phyloP scores from a whole-genome alignment of 2,113 vertebrate genomes.

The Oxygymnocypris stewartii region DNA sequence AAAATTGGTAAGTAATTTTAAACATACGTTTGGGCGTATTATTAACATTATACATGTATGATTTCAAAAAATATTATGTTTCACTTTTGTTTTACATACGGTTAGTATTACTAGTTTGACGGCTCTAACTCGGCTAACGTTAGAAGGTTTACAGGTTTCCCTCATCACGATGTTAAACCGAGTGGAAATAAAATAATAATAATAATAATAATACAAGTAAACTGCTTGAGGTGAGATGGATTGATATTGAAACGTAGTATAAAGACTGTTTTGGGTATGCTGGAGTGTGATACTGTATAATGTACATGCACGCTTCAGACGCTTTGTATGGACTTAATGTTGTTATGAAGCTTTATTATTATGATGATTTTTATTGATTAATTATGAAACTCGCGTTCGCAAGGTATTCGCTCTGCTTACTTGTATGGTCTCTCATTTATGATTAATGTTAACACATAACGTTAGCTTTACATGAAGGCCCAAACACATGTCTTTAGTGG shows the following conservation, averaged over 20 bases:
- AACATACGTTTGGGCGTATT: neutral
- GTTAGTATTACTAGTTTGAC: conserved; percentile 8
- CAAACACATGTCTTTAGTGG: neutral
- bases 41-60: neutral
- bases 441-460: neutral
- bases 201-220: no score
- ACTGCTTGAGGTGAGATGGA: no score
- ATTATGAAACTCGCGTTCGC: no score
- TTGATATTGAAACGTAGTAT: no score
- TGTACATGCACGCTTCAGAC: no score
- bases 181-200: no score
- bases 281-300: no score
- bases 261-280: neutral
- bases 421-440: neutral
- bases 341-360: no score
- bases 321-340: no score
- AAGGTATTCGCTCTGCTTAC: neutral
- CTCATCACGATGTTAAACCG: neutral
- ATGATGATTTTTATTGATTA: no score
- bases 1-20: conserved; percentile 18
- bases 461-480: no score
- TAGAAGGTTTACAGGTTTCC: neutral
- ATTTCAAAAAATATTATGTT: neutral
- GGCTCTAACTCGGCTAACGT: neutral
- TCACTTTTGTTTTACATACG: neutral